Evolutionary conservation across 2,888 invertebrate species (phyloP).

Genomic region (Eupithecia abbreviata): DNA sequence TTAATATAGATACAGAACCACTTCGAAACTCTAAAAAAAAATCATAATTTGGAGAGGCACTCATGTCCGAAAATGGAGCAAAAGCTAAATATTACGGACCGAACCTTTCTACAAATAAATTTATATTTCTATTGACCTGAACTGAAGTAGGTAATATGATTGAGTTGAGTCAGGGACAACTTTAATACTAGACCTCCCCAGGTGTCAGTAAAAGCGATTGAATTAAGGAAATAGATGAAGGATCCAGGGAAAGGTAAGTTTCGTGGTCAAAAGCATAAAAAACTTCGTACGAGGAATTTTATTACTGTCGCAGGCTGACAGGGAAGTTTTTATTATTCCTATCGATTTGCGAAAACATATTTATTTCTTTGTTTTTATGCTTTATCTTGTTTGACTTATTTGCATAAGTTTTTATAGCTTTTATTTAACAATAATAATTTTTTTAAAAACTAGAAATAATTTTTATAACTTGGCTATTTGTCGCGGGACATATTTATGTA

Average conservation of each 20-base stretch:
- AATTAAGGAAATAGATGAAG: slow-evolving; percentile 9
- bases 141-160: slow-evolving; percentile 1
- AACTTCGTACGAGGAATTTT: slow-evolving; percentile 33
- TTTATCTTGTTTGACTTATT: not conserved
- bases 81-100: not conserved
- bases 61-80: not conserved
- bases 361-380: not conserved
- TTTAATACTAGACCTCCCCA: slow-evolving; percentile 1
- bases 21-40: not conserved
- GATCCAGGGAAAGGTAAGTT: not conserved
- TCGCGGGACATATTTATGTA: too few species aligned
- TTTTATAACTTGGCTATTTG: not conserved
- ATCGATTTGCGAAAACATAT: not conserved
- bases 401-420: not conserved
- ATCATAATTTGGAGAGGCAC: not conserved
- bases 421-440: not conserved
- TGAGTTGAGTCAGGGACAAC: slow-evolving; percentile 10
- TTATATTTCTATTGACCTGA: not conserved
- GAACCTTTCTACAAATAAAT: slow-evolving; percentile 3
- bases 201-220: slow-evolving; percentile 7
- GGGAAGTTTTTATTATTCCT: slow-evolving; percentile 5
- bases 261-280: slow-evolving; percentile 5
- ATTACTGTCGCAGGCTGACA: slow-evolving; percentile 42
- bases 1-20: not conserved
- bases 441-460: not conserved